These are phyloP conservation scores for Vulpes vulpes DNA, from an alignment of 2,113 vertebrate genomes.

Conservation along the genomic window DNA sequence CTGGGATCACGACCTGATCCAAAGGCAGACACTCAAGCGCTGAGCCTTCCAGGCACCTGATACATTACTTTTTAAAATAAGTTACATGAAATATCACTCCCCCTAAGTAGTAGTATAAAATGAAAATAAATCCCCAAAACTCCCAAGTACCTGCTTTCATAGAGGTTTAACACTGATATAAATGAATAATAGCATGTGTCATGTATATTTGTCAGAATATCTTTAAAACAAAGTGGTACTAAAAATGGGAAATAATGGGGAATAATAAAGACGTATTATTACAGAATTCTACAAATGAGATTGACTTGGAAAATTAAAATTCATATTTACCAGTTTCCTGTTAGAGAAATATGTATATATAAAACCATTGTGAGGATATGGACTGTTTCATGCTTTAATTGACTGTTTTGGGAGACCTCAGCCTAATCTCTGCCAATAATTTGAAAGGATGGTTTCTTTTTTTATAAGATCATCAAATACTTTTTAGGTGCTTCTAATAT, in stretches of 20 bases:
- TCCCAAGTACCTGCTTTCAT: not conserved
- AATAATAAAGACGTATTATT: not conserved
- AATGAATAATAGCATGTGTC: not conserved
- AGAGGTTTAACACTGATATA: not conserved
- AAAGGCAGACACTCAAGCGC: no score
- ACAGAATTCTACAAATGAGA: slow-evolving; percentile 63
- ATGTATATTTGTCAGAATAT: slow-evolving; percentile 11
- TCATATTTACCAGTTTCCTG: not conserved
- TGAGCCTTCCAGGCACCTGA: not conserved
- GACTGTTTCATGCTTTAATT: slow-evolving; percentile 48
- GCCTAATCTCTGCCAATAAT: not conserved
- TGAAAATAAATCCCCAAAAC: not conserved
- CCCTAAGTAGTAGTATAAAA: not conserved
- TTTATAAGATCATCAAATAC: slow-evolving; percentile 15
- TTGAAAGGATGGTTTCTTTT: not conserved
- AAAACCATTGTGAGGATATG: slow-evolving; percentile 60
- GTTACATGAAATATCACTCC: not conserved
- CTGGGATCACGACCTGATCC: no score
- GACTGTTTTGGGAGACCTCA: slow-evolving; percentile 43
- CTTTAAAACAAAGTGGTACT: slow-evolving; percentile 7
- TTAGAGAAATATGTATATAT: not conserved
- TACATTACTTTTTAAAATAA: not conserved
- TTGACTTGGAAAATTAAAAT: slow-evolving; percentile 60
- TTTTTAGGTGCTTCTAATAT: slow-evolving; percentile 35
- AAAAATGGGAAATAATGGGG: not conserved